Base-by-base conservation (phyloP, 2,888 invertebrate species). In the Bedellia somnulentella region DNA sequence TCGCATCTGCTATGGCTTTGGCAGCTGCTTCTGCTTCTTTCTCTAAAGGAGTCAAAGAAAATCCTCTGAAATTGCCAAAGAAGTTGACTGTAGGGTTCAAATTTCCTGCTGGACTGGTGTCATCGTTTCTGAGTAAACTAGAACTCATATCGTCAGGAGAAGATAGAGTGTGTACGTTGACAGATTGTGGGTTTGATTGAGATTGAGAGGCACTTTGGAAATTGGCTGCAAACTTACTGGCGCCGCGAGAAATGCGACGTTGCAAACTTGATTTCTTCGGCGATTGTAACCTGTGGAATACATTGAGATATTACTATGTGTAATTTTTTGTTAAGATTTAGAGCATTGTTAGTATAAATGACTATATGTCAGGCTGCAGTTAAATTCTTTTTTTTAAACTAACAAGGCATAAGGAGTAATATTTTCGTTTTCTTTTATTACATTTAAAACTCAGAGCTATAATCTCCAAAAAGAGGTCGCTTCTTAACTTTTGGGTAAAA, bases 11-110 rank as follows among this genome's bases (percentile, higher is more conserved):
- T 6, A 17, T 12, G 17, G 18, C 21, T 4, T 32, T 27, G 25
- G 28, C 17, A 1, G 56, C 49, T 10, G 49, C 47, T 31, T 46
- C 51, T 3, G 39, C 24, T 2, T 44, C 43, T 33, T 63, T 59
- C 18, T 79, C 78, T 1, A 85, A 68, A 0, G 88, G 87, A 0
- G 83, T 79, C 25, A 93, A 76, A 1, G 87, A 85, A 58, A 92
- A 93, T 1, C 92, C 92, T 60, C 89, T 89, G 66, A 90, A 91
- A 46, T 90, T 87, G 1, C 92, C 92, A 55, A 90, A 90, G 63
- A 92, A 84, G 46, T 85, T 85, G 35, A 79, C 62, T 17, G 78
- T 53, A 26, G 78, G 70, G 41, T 71, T 73, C 2, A 73, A 44
- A 27, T 67, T 62, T 1, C 75, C 70, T 10, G 76, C 54, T 1